phyloP scores from a whole-genome alignment of 2,888 invertebrate species.

The Stenodera caucasica region DNA sequence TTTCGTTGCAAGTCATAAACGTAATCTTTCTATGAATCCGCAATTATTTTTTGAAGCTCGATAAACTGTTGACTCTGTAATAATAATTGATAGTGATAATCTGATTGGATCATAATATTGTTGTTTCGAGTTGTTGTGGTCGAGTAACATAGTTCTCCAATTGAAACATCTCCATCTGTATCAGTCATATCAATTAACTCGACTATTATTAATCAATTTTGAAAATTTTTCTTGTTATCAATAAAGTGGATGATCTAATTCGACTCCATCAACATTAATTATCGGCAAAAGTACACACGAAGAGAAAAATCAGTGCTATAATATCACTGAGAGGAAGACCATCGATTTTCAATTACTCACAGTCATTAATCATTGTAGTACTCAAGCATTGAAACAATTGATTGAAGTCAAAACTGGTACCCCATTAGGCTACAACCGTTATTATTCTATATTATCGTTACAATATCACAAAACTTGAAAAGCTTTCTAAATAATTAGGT shows the following conservation, averaged over 20 bases:
- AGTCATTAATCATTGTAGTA: slow-evolving; percentile 23
- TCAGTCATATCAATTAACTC: slow-evolving; percentile 20
- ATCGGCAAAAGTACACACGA: background rate
- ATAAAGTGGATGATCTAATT: background rate
- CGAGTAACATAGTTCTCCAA: slow-evolving; percentile 18
- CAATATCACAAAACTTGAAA: background rate
- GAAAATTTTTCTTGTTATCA: slow-evolving; percentile 1
- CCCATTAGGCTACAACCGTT: no score
- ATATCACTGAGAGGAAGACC: slow-evolving; percentile 16
- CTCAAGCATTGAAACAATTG: slow-evolving; percentile 21
- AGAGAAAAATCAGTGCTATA: background rate
- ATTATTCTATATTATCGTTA: no score
- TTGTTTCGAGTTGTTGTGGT: slow-evolving; percentile 23
- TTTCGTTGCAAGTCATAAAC: no score
- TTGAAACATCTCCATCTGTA: slow-evolving; percentile 20
- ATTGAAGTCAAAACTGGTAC: slow-evolving; percentile 1
- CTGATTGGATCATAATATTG: slow-evolving; percentile 14
- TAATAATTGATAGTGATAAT: slow-evolving; percentile 15
- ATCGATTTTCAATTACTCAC: slow-evolving; percentile 25
- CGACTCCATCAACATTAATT: background rate
- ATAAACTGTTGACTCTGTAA: background rate
- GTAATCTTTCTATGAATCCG: no score
- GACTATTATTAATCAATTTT: slow-evolving; percentile 10
- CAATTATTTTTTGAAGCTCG: no score
- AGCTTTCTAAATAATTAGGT: background rate